These are phyloP conservation scores for Clarias batrachus DNA, from an alignment of 2,113 vertebrate species.

Conservation along the genomic window DNA sequence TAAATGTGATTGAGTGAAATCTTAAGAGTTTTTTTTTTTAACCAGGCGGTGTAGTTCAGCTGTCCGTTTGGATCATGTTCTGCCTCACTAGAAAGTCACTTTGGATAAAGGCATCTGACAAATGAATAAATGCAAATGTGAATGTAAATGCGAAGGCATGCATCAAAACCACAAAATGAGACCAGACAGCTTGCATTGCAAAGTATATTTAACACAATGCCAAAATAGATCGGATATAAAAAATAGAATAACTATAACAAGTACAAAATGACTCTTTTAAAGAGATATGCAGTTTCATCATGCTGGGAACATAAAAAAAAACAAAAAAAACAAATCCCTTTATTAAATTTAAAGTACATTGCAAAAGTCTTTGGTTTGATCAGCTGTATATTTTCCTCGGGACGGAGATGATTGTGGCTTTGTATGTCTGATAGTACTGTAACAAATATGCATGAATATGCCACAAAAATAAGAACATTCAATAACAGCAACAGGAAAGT, in stretches of 20 bases:
- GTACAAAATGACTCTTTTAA: constrained; percentile 67
- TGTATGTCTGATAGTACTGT: constrained; percentile 24
- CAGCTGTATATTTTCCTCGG: constrained; percentile 57
- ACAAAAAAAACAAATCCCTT: constrained; percentile 65
- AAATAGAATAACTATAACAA: constrained; percentile 77
- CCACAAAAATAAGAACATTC: constrained; percentile 38
- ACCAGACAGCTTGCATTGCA: constrained; percentile 52
- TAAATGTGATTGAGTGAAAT: too few species aligned
- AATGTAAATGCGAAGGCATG: background rate
- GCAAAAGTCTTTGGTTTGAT: constrained; percentile 74
- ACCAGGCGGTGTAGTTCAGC: background rate
- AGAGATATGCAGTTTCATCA: constrained; percentile 45
- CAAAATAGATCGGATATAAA: constrained; percentile 71
- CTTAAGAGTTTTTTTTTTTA: too few species aligned
- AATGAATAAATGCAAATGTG: background rate
- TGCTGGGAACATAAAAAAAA: constrained; percentile 50
- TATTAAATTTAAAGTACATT: constrained; percentile 58
- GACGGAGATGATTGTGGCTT: constrained; percentile 44
- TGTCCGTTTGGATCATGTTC: background rate
- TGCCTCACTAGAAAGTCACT: background rate
- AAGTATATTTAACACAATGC: constrained; percentile 76
- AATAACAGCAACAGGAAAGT: constrained; percentile 51
- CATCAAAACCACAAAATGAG: constrained; percentile 17
- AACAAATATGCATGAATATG: constrained; percentile 11
- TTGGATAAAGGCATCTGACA: background rate